Conservation (phyloP, 2,113 vertebrate genomes). For the Clarias batrachus region DNA sequence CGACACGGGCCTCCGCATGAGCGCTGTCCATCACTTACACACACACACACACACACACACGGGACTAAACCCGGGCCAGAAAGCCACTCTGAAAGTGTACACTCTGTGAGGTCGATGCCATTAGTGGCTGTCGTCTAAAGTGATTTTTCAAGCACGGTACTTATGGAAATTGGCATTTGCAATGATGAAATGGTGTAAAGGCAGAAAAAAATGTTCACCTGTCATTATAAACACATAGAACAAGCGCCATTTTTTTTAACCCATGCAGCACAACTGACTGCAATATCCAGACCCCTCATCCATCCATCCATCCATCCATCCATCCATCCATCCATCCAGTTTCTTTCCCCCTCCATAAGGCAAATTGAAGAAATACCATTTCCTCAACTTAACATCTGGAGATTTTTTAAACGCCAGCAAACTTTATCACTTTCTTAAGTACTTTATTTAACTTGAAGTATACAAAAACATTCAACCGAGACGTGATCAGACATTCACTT, state of each 20-base stretch:
- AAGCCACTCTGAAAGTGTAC: slow-evolving; percentile 67
- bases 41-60: slow-evolving; percentile 53
- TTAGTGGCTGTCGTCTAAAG: slow-evolving; percentile 73
- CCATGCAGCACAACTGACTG: slow-evolving; percentile 33
- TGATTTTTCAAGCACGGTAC: slow-evolving; percentile 75
- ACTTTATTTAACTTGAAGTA: slow-evolving; percentile 39
- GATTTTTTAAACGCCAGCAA: slow-evolving; percentile 19
- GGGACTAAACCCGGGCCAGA: slow-evolving; percentile 64
- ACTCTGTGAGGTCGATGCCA: slow-evolving; percentile 73
- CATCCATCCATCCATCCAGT: not conserved
- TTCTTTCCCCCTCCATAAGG: not conserved
- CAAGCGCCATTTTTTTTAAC: slow-evolving; percentile 49
- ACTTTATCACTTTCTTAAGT: not conserved
- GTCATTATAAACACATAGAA: slow-evolving; percentile 56
- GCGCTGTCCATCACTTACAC: slow-evolving; percentile 59
- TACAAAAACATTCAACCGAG: slow-evolving; percentile 22
- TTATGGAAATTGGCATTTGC: slow-evolving; percentile 75
- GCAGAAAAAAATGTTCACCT: slow-evolving; percentile 37
- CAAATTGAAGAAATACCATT: slow-evolving; percentile 14
- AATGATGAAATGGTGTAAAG: slow-evolving; percentile 64
- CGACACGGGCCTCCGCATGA: slow-evolving; percentile 51
- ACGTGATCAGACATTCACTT: not conserved
- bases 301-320: not conserved
- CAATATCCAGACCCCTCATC: slow-evolving; percentile 32
- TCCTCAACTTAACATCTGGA: slow-evolving; percentile 8